Evolutionary conservation across 2,797 vertebrate genomes (phyloP), one percentile per base, ranked within the genome.

Genomic region (Chaunax sp.): DNA sequence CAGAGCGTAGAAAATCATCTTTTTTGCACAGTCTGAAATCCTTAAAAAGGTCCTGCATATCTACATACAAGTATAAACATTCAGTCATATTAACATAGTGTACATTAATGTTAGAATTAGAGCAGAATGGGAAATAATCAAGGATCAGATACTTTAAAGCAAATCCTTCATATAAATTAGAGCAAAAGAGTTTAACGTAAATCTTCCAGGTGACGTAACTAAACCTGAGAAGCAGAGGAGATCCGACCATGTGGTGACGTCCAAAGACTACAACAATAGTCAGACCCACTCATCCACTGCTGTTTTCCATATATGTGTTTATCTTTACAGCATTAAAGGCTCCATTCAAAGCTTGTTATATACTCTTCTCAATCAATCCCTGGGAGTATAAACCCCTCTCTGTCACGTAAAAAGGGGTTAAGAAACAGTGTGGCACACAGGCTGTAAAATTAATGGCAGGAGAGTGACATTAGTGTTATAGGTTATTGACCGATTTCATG

Each of bases 401-500:
- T 84, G 85, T 84, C 84, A 80, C 69, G 58, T 90, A 82, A 59
- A 60, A 9, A 12, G 81, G 80, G 81, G 75, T 81, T 85, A 84
- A 81, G 81, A 85, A 88, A 86, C 83, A 86, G 79, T 74, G 88
- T 82, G 88, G 84, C 84, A 54, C 83, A 64, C 69, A 14, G 73
- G 87, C 89, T 67, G 87, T 92, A 87, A 90, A 90, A 87, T 83
- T 84, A 87, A 91, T 84, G 84, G 87, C 86, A 83, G 83, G 45
- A 84, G 85, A 88, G 86, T 89, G 91, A 91, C 90, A 90, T 92
- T 90, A 92, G 87, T 92, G 90, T 92, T 93, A 92, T 91, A 92
- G 92, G 90, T 90, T 93, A 93, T 93, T 93, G 92, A 93, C 90
- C 86, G 85, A 89, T 89, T 89, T 86, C 84, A 56, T 57, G 71